Evolutionary conservation across 1,140 invertebrate genomes (phyloP).

Genomic region (Nasonia longicornis): DNA sequence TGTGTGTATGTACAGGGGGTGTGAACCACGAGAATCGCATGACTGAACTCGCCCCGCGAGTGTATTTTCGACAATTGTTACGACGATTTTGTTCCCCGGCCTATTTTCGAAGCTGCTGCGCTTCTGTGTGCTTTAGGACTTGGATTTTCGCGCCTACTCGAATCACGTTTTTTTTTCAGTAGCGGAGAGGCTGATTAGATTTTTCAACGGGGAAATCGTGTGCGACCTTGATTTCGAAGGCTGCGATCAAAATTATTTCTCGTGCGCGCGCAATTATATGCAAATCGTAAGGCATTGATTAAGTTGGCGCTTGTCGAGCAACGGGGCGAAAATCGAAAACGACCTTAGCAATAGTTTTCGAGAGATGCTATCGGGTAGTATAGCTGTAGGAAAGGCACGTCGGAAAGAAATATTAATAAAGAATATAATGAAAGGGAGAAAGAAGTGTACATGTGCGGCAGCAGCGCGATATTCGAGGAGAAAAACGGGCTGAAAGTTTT

Average conservation of each 20-base stretch:
- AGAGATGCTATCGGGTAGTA: background rate
- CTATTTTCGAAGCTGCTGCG: conserved; percentile 17
- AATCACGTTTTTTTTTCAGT: background rate
- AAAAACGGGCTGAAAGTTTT: background rate
- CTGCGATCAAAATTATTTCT: background rate
- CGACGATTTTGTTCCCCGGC: conserved; percentile 33
- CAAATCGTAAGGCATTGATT: background rate
- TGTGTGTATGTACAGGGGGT: background rate
- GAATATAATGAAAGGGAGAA: background rate
- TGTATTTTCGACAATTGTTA: conserved; percentile 44
- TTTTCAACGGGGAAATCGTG: background rate
- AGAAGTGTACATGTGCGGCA: background rate
- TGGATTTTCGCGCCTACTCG: background rate
- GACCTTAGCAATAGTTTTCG: background rate
- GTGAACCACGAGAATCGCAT: background rate
- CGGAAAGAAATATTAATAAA: background rate
- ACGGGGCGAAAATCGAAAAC: background rate
- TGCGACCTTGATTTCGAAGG: background rate
- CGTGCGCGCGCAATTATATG: background rate
- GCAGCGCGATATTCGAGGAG: background rate
- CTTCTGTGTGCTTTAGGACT: background rate
- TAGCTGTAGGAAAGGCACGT: background rate
- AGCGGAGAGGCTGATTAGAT: background rate
- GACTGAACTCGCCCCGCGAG: background rate
- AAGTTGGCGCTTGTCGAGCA: no score